phyloP scores from a whole-genome alignment of 2,888 invertebrate genomes.

The Eupithecia pulchellata region DNA sequence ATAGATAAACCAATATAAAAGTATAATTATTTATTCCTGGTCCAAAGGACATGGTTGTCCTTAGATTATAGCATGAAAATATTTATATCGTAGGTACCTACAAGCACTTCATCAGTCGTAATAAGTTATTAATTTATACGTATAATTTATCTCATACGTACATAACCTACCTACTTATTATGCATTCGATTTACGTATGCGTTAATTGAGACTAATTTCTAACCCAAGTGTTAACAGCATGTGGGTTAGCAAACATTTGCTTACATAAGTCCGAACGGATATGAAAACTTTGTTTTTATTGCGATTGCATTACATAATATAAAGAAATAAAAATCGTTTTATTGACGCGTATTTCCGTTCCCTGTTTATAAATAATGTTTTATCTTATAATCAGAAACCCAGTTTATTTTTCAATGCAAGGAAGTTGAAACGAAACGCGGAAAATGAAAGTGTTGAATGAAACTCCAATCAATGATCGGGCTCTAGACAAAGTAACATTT shows the following conservation, averaged over 20 bases:
- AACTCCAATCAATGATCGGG: not conserved
- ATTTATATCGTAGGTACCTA: too few relatives aligned
- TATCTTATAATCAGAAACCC: not conserved
- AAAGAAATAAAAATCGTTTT: constrained; percentile 6
- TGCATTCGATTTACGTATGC: too few relatives aligned
- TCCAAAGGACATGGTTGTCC: too few relatives aligned
- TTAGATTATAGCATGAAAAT: not conserved
- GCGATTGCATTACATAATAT: not conserved
- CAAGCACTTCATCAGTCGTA: not conserved
- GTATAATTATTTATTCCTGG: too few relatives aligned
- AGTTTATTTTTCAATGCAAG: constrained; percentile 18
- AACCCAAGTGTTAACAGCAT: too few relatives aligned
- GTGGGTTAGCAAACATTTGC: not conserved
- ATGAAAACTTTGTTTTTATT: not conserved
- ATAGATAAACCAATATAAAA: too few relatives aligned
- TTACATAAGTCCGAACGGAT: not conserved
- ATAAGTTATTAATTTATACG: not conserved
- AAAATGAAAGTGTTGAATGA: constrained; percentile 25
- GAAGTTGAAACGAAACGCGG: constrained; percentile 19
- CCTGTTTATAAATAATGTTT: constrained; percentile 11
- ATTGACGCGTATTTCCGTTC: constrained; percentile 5
- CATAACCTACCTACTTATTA: too few relatives aligned
- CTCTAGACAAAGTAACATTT: too few relatives aligned
- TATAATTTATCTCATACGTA: not conserved
- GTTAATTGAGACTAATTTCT: too few relatives aligned